A percentile compares a stretch with the other conserved stretches of the same genome.
Evolutionary conservation across 2,888 invertebrate genomes (phyloP).

Genomic region (Nebria salina): DNA sequence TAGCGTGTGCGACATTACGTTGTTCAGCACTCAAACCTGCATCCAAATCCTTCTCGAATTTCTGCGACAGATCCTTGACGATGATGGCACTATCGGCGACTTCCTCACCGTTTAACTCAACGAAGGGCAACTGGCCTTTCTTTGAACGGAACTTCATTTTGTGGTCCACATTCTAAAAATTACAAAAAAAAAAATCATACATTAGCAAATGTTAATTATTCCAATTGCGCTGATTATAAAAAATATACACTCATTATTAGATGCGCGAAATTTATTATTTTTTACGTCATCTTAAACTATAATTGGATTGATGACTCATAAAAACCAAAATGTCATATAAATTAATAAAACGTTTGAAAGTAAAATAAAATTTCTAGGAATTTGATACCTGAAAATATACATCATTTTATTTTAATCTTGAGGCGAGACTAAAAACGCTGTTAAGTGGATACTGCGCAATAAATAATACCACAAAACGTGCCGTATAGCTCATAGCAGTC

Average conservation of each 20-base stretch:
- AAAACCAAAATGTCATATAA: background rate
- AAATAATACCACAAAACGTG: slow-evolving; percentile 14
- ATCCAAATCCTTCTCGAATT: slow-evolving; percentile 86
- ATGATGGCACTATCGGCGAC: slow-evolving; percentile 92
- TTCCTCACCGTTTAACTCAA: slow-evolving; percentile 94
- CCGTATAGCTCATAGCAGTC: slow-evolving; percentile 13
- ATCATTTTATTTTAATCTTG: background rate
- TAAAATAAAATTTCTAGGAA: background rate
- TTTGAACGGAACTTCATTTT: slow-evolving; percentile 93
- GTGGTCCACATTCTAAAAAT: slow-evolving; percentile 90
- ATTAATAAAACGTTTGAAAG: background rate
- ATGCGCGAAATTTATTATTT: no score
- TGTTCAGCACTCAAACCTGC: slow-evolving; percentile 84
- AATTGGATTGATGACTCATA: no score
- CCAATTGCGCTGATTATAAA: no score
- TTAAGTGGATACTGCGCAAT: slow-evolving; percentile 12
- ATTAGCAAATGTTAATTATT: background rate
- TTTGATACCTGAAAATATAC: background rate
- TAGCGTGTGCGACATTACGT: slow-evolving; percentile 88
- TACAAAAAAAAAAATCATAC: slow-evolving; percentile 50
- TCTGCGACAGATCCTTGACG: slow-evolving; percentile 85
- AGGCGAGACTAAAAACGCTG: slow-evolving; percentile 6
- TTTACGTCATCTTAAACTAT: no score
- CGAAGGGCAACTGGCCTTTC: slow-evolving; percentile 94
- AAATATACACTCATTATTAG: no score